Conservation (phyloP, 2,888 invertebrate species). For the Ptilodon capucinus region DNA sequence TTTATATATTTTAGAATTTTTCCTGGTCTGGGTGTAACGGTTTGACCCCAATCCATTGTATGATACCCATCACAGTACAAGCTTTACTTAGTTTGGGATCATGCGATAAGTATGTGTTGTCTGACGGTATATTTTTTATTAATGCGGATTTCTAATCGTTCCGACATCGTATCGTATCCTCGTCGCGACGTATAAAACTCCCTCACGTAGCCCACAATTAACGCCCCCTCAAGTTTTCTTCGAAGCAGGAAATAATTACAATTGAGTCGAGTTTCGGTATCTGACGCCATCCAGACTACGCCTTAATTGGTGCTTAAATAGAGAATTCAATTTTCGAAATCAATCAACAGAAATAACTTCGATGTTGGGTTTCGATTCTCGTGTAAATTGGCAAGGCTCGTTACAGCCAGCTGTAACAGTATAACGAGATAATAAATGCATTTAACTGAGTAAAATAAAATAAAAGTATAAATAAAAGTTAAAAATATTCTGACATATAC, state of each 20-base stretch:
- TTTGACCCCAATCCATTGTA: too few species aligned
- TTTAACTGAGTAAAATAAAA: too few species aligned
- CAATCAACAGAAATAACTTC: slow-evolving; percentile 16
- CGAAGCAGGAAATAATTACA: slow-evolving; percentile 70
- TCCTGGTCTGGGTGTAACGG: too few species aligned
- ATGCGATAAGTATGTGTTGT: too few species aligned
- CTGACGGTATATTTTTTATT: too few species aligned
- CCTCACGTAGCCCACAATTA: slow-evolving; percentile 55
- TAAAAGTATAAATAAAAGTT: too few species aligned
- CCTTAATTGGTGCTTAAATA: slow-evolving; percentile 72
- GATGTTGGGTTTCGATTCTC: neutral
- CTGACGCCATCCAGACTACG: slow-evolving; percentile 47
- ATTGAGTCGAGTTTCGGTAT: slow-evolving; percentile 69
- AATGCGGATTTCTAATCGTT: slow-evolving; percentile 3
- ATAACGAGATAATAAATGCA: neutral
- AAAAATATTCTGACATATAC: too few species aligned
- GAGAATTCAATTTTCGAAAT: slow-evolving; percentile 54
- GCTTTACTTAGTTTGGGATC: too few species aligned
- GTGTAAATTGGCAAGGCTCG: neutral
- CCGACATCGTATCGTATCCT: slow-evolving; percentile 13
- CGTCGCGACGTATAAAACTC: slow-evolving; percentile 9
- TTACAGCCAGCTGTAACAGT: neutral
- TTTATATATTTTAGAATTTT: too few species aligned
- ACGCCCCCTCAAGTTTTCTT: slow-evolving; percentile 66
- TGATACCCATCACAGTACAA: neutral